phyloP scores from a whole-genome alignment of 2,888 invertebrate genomes.

The Pristionchus exspectatus region DNA sequence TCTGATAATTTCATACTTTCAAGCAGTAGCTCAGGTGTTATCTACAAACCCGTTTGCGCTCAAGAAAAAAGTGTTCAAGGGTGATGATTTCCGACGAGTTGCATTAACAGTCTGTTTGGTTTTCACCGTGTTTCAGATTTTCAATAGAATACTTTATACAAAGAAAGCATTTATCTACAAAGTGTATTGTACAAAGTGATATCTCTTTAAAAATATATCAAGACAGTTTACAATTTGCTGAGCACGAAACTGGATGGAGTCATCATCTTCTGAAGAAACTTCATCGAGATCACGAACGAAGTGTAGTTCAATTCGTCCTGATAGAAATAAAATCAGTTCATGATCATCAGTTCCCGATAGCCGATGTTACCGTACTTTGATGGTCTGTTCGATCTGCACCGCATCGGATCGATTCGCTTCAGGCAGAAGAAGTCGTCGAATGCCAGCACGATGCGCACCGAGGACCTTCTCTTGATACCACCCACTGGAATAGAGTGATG shows the following conservation, averaged over 20 bases:
- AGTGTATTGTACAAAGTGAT: not conserved
- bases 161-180: not conserved
- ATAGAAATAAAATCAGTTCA: constrained; percentile 57
- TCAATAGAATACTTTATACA: not conserved
- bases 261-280: constrained; percentile 67
- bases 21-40: no score
- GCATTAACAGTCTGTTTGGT: no score
- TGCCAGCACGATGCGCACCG: constrained; percentile 82
- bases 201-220: not conserved
- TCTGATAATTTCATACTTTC: no score
- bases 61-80: no score
- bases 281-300: constrained; percentile 80
- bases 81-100: no score
- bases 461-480: constrained; percentile 83
- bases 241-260: constrained; percentile 56
- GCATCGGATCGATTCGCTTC: constrained; percentile 81
- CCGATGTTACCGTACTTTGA: constrained; percentile 54
- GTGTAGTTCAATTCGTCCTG: constrained; percentile 79
- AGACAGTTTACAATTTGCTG: constrained; percentile 56
- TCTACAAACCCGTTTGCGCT: no score
- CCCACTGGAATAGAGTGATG: constrained; percentile 79
- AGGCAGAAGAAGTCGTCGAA: constrained; percentile 82
- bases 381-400: constrained; percentile 78
- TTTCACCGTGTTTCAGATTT: no score
- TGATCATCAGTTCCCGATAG: not conserved